A percentile compares a stretch with the other conserved stretches of the same genome.
Evolutionary conservation across 2,797 vertebrate species (phyloP).

Genomic region (Xenentodon cancila): DNA sequence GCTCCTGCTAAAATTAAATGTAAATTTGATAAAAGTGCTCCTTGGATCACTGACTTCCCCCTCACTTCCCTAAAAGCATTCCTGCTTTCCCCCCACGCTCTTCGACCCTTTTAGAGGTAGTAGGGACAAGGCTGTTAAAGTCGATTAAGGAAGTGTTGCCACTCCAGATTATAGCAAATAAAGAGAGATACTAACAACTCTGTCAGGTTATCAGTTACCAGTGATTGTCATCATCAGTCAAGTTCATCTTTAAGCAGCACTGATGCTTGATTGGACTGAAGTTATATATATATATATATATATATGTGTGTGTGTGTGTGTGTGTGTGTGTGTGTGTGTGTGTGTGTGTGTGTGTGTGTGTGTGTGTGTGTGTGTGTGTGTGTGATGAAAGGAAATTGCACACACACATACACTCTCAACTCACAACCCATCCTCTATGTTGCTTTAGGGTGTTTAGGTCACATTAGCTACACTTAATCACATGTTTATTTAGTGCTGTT

Average conservation of each 20-base stretch:
- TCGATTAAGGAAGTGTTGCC: conserved; percentile 55
- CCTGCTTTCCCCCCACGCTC: conserved; percentile 57
- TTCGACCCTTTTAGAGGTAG: conserved; percentile 62
- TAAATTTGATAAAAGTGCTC: conserved; percentile 85
- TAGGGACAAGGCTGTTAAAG: conserved; percentile 51
- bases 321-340: no score
- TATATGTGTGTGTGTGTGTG: no score
- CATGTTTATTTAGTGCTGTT: conserved; percentile 81
- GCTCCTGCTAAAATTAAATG: conserved; percentile 84
- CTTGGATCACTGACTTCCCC: conserved; percentile 80
- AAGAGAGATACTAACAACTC: conserved; percentile 25
- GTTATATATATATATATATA: not conserved
- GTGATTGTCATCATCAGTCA: conserved; percentile 1
- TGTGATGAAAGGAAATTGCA: not conserved
- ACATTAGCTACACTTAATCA: conserved; percentile 75
- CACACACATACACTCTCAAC: conserved; percentile 14
- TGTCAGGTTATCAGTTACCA: conserved; percentile 1
- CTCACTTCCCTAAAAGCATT: conserved; percentile 58
- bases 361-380: no score
- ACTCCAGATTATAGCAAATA: conserved; percentile 31
- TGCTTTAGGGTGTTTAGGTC: conserved; percentile 66
- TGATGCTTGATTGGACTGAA: not conserved
- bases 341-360: no score
- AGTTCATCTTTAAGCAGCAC: not conserved
- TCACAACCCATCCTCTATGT: conserved; percentile 49